Base-by-base conservation (phyloP, 2,797 vertebrate genomes). In the Tachyglossus aculeatus region DNA sequence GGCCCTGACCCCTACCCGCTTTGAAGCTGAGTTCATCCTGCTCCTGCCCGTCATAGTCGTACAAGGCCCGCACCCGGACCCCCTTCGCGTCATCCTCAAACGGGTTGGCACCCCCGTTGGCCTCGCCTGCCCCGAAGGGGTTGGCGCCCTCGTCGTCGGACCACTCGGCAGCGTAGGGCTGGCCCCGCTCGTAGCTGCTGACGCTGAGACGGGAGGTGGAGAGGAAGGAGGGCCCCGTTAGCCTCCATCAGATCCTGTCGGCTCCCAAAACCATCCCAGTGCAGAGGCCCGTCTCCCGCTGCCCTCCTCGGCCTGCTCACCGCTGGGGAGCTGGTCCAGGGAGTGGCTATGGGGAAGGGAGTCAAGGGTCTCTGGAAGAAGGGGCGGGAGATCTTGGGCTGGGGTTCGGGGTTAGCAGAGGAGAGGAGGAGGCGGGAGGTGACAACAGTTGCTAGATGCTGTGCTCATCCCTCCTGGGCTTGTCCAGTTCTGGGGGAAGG, bases 21-120 rank as follows among this genome's bases (percentile, higher is more conserved):
- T 97, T 98, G 89, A 99, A 99, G 90, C 94, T 93, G 80, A 99
- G 95, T 77, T 99, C 97, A 4, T 99, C 98, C 86, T 98, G 97
- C 82, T 99, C 98, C 89, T 99, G 98, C 77, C 98, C 97, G 0
- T 99, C 96, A 0, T 99, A 99, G 90, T 99, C 97, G 2, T 99
- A 99, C 22, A 99, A 95, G 1, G 98, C 98, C 3, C 98, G 94
- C 60, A 99, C 96, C 1, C 96, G 93, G 61, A 96, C 93, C 0
- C 94, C 96, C 83, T 93, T 92, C 75, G 56, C 83, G 3, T 98
- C 97, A 0, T 99, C 97, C 16, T 99, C 98, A 2, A 97, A 98
- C 24, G 96, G 96, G 89, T 98, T 98, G 65, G 84, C 27, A 19
- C 94, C 95, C 0, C 96, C 96, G 0, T 98, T 98, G 83, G 95